Base-by-base conservation (phyloP, 2,888 invertebrate genomes). In the Diloba caeruleocephala region DNA sequence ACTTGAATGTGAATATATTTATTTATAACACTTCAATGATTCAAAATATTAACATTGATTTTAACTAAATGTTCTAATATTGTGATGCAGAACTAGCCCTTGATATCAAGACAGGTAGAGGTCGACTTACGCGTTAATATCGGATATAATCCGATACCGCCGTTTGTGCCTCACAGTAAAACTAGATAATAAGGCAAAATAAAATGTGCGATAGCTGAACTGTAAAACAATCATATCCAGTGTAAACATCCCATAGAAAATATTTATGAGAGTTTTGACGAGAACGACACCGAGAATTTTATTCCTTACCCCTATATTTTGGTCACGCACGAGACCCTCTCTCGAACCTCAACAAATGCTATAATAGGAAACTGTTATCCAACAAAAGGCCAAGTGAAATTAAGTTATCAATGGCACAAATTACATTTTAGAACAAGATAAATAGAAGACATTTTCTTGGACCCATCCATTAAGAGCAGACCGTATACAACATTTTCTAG, bases 261-360 rank as follows among this genome's bases (percentile, higher is more conserved):
- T 85, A 86, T 87, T 86, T 86, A 85, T 86, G 79, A 79, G 64
- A 74, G 83, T 85, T 86, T 84, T 85, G 85, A 84, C 66, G 71
- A 67, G 49, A 50, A 62, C 69, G 70, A 75, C 75, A 75, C 61
- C 71, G 74, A 67, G 71, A 75, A 82, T 79, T 83, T 82, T 80
- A 80, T 78, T 68, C 64, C 68, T 68, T 54, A 52, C 75, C 67
- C 76, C 78, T 59, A 72, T 72, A 82, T 79, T 81, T 81, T 71
- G 73, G 79, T 81, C 84, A 83, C 83, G 84, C 73, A 59, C 76
- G 53, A 19, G 54, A 53, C 63, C 62, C 62, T 66, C 71, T 57
- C 49, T 55, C 59, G 55, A 62, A 57, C 65, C 71, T 61, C 57
- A 60, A 69, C 53, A 55, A 76, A 75, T 64, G 55, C 61, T 67